A percentile compares a stretch with the other conserved stretches of the same genome.
Evolutionary conservation across 2,888 invertebrate genomes (phyloP).

Genomic region (Neria commutata): DNA sequence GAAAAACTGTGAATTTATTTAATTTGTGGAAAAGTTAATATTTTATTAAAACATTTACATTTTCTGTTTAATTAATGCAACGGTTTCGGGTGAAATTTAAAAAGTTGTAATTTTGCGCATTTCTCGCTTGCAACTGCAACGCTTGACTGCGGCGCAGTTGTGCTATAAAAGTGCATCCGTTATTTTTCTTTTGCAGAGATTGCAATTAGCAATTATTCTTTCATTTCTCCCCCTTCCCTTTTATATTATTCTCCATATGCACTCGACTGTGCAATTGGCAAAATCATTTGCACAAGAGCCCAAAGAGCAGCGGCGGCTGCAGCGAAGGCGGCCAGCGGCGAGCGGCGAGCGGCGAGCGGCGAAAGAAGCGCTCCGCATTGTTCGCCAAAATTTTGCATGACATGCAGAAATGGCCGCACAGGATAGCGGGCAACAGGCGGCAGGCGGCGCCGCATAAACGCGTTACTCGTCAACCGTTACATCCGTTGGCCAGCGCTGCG

Average conservation of each 20-base stretch:
- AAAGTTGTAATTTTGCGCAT: conserved; percentile 18
- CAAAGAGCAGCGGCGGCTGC: conserved; percentile 20
- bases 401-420: conserved; percentile 10
- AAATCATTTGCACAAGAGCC: conserved; percentile 1
- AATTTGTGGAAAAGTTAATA: too few relatives aligned
- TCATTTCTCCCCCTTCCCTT: conserved; percentile 5
- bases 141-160: too few relatives aligned
- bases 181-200: too few relatives aligned
- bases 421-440: too few relatives aligned
- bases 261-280: conserved; percentile 28
- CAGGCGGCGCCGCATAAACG: too few relatives aligned
- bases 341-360: conserved; percentile 1
- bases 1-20: too few relatives aligned
- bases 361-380: conserved; percentile 18
- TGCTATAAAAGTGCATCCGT: conserved; percentile 28
- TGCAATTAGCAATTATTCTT: conserved; percentile 29
- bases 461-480: conserved; percentile 58
- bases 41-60: too few relatives aligned
- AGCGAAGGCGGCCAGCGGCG: conserved; percentile 8
- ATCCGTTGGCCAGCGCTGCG: conserved; percentile 43
- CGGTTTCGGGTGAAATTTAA: too few relatives aligned
- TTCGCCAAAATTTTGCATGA: conserved; percentile 9
- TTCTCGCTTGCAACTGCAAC: too few relatives aligned
- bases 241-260: conserved; percentile 17
- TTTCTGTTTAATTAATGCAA: too few relatives aligned